Base-by-base conservation (phyloP, 2,797 vertebrate genomes). In the Sciurus vulgaris region DNA sequence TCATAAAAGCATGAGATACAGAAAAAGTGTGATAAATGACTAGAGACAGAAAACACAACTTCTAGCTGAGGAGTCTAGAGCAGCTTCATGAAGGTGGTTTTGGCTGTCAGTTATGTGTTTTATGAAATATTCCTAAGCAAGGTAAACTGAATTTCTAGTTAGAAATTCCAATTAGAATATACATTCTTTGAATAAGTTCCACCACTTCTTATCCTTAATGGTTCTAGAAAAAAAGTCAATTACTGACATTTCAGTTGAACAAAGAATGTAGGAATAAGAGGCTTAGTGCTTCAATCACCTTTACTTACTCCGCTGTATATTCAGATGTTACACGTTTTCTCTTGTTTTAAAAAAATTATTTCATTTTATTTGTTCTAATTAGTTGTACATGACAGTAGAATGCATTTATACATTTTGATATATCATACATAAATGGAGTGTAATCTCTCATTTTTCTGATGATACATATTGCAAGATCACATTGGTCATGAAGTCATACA, bases 151-250 rank as follows among this genome's bases (percentile, higher is more conserved):
- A 56, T 38, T 73, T 47, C 17, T 35, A 84, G 47, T 33, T 49
- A 30, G 56, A 47, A 47, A 83, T 93, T 89, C 12, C 20, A 74
- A 79, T 81, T 54, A 77, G 20, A 44, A 9, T 70, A 15, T 15
- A 20, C 35, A 59, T 88, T 83, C 51, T 81, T 73, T 30, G 44
- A n/a, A 56, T 79, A 49, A 26, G 69, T 70, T 26, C 4, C 30
- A 74, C 72, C 70, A 41, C 24, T 90, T 49, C 8, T 82, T 65
- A 86, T n/a, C 33, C 49, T 89, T 10, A 69, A 4, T 28, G 22
- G 59, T 73, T 89, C 17, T 73, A 89, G 56, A 67, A 90, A 72
- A 87, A 95, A 81, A 92, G 26, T 0, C 33, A 28, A 91, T 56
- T 77, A 74, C 87, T 77, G 51, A 82, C 73, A 94, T 72, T 61